These are phyloP conservation scores for Neopipo cinnamomea DNA, from an alignment of 2,113 vertebrate genomes.

Conservation along the genomic window DNA sequence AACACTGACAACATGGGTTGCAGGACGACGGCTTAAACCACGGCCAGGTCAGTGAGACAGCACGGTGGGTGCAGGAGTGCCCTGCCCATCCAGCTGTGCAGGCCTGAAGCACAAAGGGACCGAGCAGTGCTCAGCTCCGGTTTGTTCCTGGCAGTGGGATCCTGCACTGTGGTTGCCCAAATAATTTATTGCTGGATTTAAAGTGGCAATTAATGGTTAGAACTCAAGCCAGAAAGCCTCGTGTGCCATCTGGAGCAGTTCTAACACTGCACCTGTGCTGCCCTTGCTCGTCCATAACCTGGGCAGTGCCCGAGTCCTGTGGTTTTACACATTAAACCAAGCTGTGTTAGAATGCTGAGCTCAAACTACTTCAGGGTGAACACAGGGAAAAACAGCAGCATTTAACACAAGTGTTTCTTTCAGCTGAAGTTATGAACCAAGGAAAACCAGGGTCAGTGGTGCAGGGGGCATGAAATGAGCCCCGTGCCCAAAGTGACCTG, in stretches of 20 bases:
- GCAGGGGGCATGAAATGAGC: background rate
- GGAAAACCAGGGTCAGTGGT: background rate
- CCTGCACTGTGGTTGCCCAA: background rate
- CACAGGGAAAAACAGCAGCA: background rate
- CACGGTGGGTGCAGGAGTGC: background rate
- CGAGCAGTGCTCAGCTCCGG: background rate
- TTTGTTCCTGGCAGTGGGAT: slow-evolving; percentile 30
- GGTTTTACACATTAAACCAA: background rate
- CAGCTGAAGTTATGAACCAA: background rate
- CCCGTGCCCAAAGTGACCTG: background rate
- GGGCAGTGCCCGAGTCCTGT: background rate
- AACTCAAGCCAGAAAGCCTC: background rate
- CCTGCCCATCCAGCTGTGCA: background rate
- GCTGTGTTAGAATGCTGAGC: background rate
- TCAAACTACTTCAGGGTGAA: background rate
- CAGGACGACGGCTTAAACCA: background rate
- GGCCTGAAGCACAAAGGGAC: background rate
- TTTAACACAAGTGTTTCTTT: background rate
- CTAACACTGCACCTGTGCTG: background rate
- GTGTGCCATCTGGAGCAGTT: background rate
- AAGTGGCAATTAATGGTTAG: slow-evolving; percentile 40
- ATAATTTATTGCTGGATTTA: slow-evolving; percentile 37
- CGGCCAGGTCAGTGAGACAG: rapidly evolving
- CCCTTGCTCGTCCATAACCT: background rate
- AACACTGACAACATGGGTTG: background rate